Base-by-base conservation (phyloP, 2,888 invertebrate genomes). In the Therioaphis trifolii region DNA sequence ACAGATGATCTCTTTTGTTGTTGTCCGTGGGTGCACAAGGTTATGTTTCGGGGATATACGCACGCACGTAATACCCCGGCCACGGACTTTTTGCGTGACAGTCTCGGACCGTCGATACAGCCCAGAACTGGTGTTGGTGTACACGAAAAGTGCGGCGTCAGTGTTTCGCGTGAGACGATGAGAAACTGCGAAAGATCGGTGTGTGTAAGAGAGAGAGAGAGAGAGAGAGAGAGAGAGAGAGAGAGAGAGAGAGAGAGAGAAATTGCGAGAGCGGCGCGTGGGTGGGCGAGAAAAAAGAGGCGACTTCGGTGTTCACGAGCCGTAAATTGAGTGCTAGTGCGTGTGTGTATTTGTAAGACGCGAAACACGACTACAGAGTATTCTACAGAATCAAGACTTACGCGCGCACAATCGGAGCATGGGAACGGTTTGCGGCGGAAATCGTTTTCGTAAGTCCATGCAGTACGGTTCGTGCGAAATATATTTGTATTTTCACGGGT, bases 1-100 rank as follows among this genome's bases (percentile, higher is more conserved):
- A 46, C 29, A 71, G 61, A 61, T 72, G 82, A 63, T 72, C 82
- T 82, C 72, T 82, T 49, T 52, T 72, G 72, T 79, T 43, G 63
- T 14, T 14, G n/a, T 29, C 27, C 4, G 43, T 46, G n/a, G 24
- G 9, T 24, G 29, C 61, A 46, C 76, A 80, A 80, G 79, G 79
- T 71, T 71, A 43, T 80, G 71, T 80, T 80, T 72, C 18, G 72
- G 82, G 49, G n/a, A 72, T 24, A 40, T n/a, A n/a, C n/a, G n/a
- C n/a, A 58, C 4, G 27, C 27, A 12, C 35, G 21, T 76, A 63
- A 43, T 58, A n/a, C 61, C 49, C 9, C 7, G 11, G 52, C 52
- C 52, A 24, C 68, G 68, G 24, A 40, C 18, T 68, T 78, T 78
- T 52, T 24, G 78, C 68, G 68, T 68, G 40, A 78, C 78, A 27